Percentiles rank a stretch among this genome's conserved stretches.
These are phyloP conservation scores for Crossaster papposus DNA, from an alignment of 53 echinoderm and acorn worm genomes.

Conservation along the genomic window DNA sequence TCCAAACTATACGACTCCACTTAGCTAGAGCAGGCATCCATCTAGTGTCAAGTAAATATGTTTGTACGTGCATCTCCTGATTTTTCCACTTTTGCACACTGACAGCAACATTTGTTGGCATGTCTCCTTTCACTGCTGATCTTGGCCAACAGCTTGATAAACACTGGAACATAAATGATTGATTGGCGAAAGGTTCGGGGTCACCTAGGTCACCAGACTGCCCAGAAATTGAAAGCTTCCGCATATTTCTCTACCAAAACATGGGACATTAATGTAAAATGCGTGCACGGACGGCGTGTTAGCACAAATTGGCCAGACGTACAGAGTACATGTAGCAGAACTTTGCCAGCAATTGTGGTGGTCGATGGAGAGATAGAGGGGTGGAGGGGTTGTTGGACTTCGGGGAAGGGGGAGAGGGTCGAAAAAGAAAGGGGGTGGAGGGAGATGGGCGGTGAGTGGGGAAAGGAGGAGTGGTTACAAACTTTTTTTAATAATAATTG, in stretches of 20 bases:
- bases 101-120: neutral
- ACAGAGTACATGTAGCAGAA: no score
- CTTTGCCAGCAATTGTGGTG: no score
- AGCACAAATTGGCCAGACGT: neutral
- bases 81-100: neutral
- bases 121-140: neutral
- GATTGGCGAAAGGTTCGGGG: neutral
- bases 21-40: no score
- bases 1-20: no score
- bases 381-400: no score
- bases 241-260: neutral
- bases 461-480: no score
- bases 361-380: no score
- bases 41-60: no score
- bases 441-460: no score
- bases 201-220: neutral
- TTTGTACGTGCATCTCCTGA: neutral
- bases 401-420: no score
- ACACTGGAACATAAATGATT: neutral
- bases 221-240: conserved; percentile 7
- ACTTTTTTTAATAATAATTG: no score
- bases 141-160: conserved; percentile 5
- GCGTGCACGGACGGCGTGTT: neutral
- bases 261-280: neutral
- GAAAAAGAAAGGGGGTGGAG: no score